phyloP scores from a whole-genome alignment of 2,888 invertebrate genomes.

The Dicycla oo region DNA sequence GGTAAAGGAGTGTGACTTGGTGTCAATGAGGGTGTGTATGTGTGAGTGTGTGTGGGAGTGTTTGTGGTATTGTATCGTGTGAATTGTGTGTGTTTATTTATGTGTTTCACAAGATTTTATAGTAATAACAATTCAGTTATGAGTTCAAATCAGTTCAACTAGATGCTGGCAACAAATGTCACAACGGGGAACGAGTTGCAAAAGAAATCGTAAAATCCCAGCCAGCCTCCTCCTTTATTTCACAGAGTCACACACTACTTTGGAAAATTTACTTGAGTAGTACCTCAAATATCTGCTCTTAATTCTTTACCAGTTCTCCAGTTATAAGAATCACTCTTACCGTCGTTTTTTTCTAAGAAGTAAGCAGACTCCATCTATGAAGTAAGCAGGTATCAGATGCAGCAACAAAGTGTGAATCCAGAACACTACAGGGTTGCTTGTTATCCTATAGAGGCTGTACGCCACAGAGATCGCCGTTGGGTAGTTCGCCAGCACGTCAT shows the following conservation, averaged over 20 bases:
- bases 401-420: slow-evolving; percentile 56
- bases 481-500: not conserved
- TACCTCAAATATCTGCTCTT: not conserved
- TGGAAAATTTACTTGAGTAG: not conserved
- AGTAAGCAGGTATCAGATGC: slow-evolving; percentile 65
- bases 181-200: not conserved
- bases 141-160: too few species aligned
- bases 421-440: slow-evolving; percentile 30
- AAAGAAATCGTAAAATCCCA: not conserved
- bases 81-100: too few species aligned
- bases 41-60: too few species aligned
- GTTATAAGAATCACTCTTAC: slow-evolving; percentile 21
- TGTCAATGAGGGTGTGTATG: too few species aligned
- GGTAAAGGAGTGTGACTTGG: too few species aligned
- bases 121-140: too few species aligned
- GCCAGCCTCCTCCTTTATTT: not conserved
- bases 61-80: too few species aligned
- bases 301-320: not conserved
- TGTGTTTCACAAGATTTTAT: too few species aligned
- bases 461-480: slow-evolving; percentile 30
- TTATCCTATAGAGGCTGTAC: slow-evolving; percentile 35
- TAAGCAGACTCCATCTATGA: slow-evolving; percentile 55
- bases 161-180: too few species aligned
- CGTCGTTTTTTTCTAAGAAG: slow-evolving; percentile 57
- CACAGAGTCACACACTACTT: not conserved